Conservation (phyloP, 2,888 invertebrate species). For the Erynnis tages region DNA sequence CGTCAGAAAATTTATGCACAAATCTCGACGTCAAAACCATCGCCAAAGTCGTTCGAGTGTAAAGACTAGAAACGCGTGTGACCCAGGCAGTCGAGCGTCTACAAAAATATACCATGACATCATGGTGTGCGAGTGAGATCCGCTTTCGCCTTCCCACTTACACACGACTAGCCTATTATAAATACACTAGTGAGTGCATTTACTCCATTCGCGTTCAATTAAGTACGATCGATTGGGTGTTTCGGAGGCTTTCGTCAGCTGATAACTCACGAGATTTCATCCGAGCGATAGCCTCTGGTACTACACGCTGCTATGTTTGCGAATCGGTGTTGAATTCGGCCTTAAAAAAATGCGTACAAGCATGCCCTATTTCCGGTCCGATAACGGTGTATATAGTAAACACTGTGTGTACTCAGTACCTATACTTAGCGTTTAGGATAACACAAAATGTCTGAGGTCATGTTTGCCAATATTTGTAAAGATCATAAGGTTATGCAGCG, state of each 20-base stretch:
- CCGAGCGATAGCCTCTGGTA: conserved; percentile 8
- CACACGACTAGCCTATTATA: conserved; percentile 53
- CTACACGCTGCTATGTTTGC: not conserved
- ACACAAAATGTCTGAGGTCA: conserved; percentile 47
- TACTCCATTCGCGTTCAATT: conserved; percentile 63
- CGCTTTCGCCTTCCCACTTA: conserved; percentile 46
- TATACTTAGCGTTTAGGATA: conserved; percentile 32
- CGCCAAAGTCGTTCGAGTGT: conserved; percentile 46
- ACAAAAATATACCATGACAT: conserved; percentile 80
- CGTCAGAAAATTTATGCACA: conserved; percentile 24
- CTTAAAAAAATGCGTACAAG: conserved; percentile 47
- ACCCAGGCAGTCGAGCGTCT: conserved; percentile 61
- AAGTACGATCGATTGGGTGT: conserved; percentile 44
- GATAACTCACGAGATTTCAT: conserved; percentile 6
- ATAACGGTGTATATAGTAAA: conserved; percentile 45
- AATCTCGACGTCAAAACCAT: conserved; percentile 40
- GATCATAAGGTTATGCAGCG: conserved; percentile 8
- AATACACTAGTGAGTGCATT: conserved; percentile 63
- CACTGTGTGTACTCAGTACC: conserved; percentile 4
- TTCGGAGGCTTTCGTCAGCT: conserved; percentile 29
- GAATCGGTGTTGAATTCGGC: conserved; percentile 30
- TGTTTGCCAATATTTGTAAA: conserved; percentile 38
- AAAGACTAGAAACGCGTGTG: conserved; percentile 64
- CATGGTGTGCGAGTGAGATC: conserved; percentile 71
- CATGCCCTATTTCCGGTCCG: conserved; percentile 51